Conservation (phyloP, 1,140 invertebrate genomes). For the Pseudachorutes palmiensis region DNA sequence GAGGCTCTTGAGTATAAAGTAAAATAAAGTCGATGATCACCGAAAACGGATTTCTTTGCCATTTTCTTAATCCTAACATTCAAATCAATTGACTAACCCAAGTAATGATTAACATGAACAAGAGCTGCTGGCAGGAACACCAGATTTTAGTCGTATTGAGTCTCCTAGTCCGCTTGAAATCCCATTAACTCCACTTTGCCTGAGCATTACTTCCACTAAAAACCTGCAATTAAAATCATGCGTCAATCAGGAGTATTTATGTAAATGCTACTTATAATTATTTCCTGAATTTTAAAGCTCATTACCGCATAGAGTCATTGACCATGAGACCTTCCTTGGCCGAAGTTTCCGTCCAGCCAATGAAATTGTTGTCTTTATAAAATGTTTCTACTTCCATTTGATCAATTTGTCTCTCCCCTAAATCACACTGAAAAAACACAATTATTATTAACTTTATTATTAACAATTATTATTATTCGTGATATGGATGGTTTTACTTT, state of each 20-base stretch:
- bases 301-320: conserved; percentile 52
- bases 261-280: conserved; percentile 11
- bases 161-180: conserved; percentile 16
- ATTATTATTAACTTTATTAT: conserved; percentile 1
- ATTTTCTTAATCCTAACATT: not conserved
- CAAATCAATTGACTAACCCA: not conserved
- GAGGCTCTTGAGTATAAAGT: too few species aligned
- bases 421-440: conserved; percentile 48
- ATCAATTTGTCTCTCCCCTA: conserved; percentile 47
- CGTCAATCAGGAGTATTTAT: not conserved
- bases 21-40: too few species aligned
- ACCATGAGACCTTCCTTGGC: conserved; percentile 55
- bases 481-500: conserved; percentile 45
- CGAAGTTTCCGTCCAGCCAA: conserved; percentile 55
- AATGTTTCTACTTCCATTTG: conserved; percentile 52
- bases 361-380: conserved; percentile 53
- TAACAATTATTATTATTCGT: conserved; percentile 2
- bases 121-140: conserved; percentile 18
- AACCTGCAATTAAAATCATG: conserved; percentile 39
- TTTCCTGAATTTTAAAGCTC: not conserved
- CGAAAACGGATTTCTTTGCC: too few species aligned
- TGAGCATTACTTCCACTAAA: conserved; percentile 44
- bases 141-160: conserved; percentile 21
- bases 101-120: conserved; percentile 27
- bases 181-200: conserved; percentile 40